A percentile compares a stretch with the other conserved stretches of the same genome.
These are phyloP conservation scores for Oplegnathus fasciatus DNA, from an alignment of 2,113 vertebrate species.

Conservation along the genomic window DNA sequence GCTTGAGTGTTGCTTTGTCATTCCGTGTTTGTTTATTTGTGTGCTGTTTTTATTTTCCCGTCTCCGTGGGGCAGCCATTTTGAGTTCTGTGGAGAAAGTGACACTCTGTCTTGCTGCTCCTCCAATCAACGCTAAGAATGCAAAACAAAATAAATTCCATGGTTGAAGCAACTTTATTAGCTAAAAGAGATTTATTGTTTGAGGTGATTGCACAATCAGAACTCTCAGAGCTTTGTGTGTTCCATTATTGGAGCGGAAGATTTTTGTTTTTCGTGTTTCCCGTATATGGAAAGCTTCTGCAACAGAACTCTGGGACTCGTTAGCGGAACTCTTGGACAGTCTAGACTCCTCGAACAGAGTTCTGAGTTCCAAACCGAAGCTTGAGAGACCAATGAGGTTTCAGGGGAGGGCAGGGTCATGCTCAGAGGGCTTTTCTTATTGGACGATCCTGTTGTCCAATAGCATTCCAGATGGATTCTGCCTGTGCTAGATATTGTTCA, in stretches of 20 bases:
- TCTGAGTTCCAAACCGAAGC: constrained; percentile 28
- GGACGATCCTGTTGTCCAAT: constrained; percentile 51
- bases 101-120: constrained; percentile 76
- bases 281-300: constrained; percentile 22
- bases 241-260: constrained; percentile 17
- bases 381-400: constrained; percentile 61
- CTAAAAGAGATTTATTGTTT: constrained; percentile 67
- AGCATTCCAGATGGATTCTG: constrained; percentile 57
- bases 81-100: constrained; percentile 59
- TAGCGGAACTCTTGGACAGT: constrained; percentile 51
- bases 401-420: constrained; percentile 45
- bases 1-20: constrained; percentile 78
- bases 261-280: neutral
- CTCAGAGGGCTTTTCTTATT: constrained; percentile 46
- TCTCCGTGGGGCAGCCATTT: constrained; percentile 64
- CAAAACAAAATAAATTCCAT: constrained; percentile 63
- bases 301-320: constrained; percentile 50
- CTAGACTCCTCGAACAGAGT: constrained; percentile 19
- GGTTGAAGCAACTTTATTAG: constrained; percentile 66
- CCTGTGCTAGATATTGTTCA: constrained; percentile 60
- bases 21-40: constrained; percentile 63
- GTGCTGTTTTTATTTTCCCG: constrained; percentile 37
- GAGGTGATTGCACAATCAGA: constrained; percentile 78
- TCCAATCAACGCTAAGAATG: constrained; percentile 79
- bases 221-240: constrained; percentile 56